Percentiles rank a stretch among this genome's conserved stretches.
Evolutionary conservation across 92 coral and sea anemone species (phyloP).

Genomic region (Epizoanthus rinbou): DNA sequence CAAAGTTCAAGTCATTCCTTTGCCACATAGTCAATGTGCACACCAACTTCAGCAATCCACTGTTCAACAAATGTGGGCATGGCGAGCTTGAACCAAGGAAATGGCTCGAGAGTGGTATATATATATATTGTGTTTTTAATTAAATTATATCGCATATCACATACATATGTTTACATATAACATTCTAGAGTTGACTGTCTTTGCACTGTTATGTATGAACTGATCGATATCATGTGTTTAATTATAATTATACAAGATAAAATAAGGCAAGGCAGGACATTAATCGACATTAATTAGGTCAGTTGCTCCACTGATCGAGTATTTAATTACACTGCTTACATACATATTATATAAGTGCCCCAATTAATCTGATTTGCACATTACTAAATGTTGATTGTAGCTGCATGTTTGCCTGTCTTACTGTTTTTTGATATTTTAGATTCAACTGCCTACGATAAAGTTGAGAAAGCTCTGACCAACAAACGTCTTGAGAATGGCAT

Average conservation of each 20-base stretch:
- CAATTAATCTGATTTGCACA: background rate
- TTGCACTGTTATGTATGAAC: background rate
- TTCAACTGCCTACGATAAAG: background rate
- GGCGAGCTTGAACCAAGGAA: slow-evolving; percentile 47
- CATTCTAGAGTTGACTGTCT: no score
- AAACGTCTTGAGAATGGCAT: background rate
- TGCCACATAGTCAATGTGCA: slow-evolving; percentile 49
- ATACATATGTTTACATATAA: background rate
- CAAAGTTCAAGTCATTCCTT: slow-evolving; percentile 50
- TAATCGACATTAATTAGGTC: no score
- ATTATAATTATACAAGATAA: background rate
- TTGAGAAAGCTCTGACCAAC: background rate
- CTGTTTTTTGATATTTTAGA: background rate
- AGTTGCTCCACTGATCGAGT: no score
- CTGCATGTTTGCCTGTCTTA: background rate
- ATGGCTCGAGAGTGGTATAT: slow-evolving; percentile 48
- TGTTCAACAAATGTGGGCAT: slow-evolving; percentile 57
- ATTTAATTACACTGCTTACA: no score
- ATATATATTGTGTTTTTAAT: background rate
- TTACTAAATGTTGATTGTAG: background rate
- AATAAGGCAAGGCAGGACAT: background rate
- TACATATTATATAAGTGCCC: no score
- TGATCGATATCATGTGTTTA: background rate
- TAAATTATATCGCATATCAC: background rate
- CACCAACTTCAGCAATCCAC: slow-evolving; percentile 40